Evolutionary conservation across 2,113 vertebrate species (phyloP), one percentile per base, ranked within the genome.

Genomic region (Excalfactoria chinensis): DNA sequence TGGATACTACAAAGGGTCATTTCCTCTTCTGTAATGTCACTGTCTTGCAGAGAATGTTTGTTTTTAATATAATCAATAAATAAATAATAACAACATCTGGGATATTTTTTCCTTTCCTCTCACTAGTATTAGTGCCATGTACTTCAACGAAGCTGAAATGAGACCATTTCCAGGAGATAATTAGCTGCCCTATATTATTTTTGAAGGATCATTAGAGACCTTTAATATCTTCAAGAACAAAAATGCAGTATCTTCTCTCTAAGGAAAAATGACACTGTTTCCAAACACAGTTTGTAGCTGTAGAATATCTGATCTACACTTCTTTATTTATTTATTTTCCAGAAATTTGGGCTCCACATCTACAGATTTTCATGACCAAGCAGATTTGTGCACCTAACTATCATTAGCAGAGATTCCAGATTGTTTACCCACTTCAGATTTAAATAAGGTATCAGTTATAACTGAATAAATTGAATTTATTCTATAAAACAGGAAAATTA

Each of bases 101-200:
- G 9, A 11, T 11, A 13, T 37, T 25, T 80, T 70, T 82, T 76
- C 53, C 20, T 44, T 84, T 43, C 46, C 49, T 62, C 86, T 84
- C 48, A 37, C 46, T 25, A 59, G 25, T 2, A 43, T 60, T 40
- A 93, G 30, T 11, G 63, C 69, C 13, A 13, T 0, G 18, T 41
- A 44, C n/a, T 70, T 59, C 59, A 82, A 32, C 70, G 79, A 70
- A 89, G 59, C 78, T 63, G 49, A 85, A 92, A 78, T 73, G 18
- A 95, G 49, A 79, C 63, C 41, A 67, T 91, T 93, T 93, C 87
- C 56, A 83, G 74, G 51, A 94, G 82, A 67, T 96, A 94, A 95
- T 93, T 94, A 82, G 34, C 71, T 94, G 91, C 64, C 84, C 92
- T 93, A 82, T 68, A 83, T 89, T 93, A 85, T 62, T 88, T 94